Base-by-base conservation (phyloP, 2,113 vertebrate genomes). In the Rallus limicola region DNA sequence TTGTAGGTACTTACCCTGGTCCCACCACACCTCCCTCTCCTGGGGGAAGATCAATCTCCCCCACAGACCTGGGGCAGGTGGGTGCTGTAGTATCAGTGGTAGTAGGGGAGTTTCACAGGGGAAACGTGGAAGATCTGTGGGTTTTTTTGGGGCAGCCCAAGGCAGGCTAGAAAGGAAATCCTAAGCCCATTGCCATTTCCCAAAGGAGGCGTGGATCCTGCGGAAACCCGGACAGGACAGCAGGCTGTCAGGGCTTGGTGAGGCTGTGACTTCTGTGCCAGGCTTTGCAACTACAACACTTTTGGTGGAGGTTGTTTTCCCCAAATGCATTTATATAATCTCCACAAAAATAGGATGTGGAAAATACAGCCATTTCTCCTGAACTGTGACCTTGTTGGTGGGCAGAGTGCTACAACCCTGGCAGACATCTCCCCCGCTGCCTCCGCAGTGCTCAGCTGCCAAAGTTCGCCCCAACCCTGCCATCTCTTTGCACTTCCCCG, bases 201-300 rank as follows among this genome's bases (percentile, higher is more conserved):
- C 24, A 2, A 65, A n/a, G 42, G 24, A 80, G 31, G 13, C 15
- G 29, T 29, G 19, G 15, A 7, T 83, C 23, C 31, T 80, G 42
- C 52, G 55, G 48, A 14, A 72, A 60, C 33, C 38, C 74, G 16
- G 16, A 36, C 0, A 2, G 63, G 75, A 58, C 19, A 0, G 0
- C 14, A 48, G 18, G 15, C 53, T 59, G 11, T 13, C 0, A 0
- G 10, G 8, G 5, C 29, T 18, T 68, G 42, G 36, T 1, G 4
- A 48, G 52, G 13, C 52, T 52, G 38, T 28, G n/a, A 58, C 14
- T 58, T 40, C 40, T 1, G 2, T 28, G 46, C 56, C 50, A 34
- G 42, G 79, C 16, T 86, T 79, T 34, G 31, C n/a, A 33, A 13
- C 31, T 70, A 62, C 24, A n/a, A n/a, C n/a, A n/a, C n/a, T n/a